A percentile compares a stretch with the other conserved stretches of the same genome.
Conservation (phyloP, 1,140 invertebrate genomes). For the Triops longicaudatus region DNA sequence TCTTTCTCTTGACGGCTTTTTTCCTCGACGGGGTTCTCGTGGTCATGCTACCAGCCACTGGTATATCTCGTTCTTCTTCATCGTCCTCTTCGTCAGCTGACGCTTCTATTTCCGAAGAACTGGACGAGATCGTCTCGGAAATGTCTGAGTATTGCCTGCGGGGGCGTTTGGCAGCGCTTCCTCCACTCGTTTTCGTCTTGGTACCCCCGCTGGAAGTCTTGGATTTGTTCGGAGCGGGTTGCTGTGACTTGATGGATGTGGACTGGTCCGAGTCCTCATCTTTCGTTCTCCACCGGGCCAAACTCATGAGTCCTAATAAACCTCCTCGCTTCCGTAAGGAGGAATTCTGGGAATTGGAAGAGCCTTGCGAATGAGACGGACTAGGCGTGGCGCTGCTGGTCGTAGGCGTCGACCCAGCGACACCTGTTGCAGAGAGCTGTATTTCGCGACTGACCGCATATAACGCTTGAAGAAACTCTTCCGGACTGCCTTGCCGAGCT, state of each 20-base stretch:
- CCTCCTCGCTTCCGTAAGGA: neutral
- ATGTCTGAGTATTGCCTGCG: slow-evolving; percentile 20
- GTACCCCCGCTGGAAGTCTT: neutral
- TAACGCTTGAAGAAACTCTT: slow-evolving; percentile 37
- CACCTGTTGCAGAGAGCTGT: neutral
- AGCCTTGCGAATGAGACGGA: neutral
- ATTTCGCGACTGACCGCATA: slow-evolving; percentile 35
- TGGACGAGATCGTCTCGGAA: slow-evolving; percentile 18
- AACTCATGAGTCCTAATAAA: neutral
- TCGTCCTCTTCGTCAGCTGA: slow-evolving; percentile 9
- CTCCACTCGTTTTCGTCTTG: slow-evolving; percentile 8
- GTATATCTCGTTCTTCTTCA: neutral
- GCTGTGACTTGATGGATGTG: neutral
- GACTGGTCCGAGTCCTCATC: neutral
- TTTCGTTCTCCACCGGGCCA: neutral
- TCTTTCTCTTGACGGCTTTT: slow-evolving; percentile 16
- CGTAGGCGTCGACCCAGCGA: neutral
- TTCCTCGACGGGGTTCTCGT: slow-evolving; percentile 20
- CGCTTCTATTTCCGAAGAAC: neutral
- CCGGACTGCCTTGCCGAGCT: slow-evolving; percentile 35
- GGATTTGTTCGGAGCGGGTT: neutral
- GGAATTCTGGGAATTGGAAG: neutral
- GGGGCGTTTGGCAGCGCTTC: slow-evolving; percentile 10
- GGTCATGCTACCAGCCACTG: slow-evolving; percentile 4
- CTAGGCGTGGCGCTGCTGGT: slow-evolving; percentile 23